Percentiles rank a stretch among this genome's conserved stretches.
Conservation (phyloP, 2,113 vertebrate genomes). For the Tringa solitaria region DNA sequence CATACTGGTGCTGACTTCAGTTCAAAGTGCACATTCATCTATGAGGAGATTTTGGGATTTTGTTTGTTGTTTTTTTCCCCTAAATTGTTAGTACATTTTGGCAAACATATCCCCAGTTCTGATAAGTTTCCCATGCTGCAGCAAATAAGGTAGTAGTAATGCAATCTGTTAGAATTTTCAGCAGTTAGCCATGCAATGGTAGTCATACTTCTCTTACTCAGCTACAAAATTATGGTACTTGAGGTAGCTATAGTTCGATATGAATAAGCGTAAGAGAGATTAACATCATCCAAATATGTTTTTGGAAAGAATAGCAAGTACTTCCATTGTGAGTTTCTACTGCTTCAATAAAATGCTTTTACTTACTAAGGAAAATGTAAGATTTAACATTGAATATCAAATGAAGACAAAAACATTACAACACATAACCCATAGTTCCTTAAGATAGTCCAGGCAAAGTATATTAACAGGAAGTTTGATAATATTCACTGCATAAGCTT, state of each 20-base stretch:
- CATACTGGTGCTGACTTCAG: background rate
- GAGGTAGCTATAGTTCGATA: background rate
- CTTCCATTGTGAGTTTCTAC: background rate
- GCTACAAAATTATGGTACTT: background rate
- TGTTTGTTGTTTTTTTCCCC: background rate
- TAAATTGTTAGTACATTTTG: background rate
- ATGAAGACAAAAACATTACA: background rate
- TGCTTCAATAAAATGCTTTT: background rate
- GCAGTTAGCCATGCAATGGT: background rate
- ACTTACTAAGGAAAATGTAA: background rate
- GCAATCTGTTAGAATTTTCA: background rate
- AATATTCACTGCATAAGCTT: background rate
- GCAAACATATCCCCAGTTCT: background rate
- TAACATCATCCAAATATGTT: background rate
- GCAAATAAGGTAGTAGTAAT: background rate
- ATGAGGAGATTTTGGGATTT: fast-evolving
- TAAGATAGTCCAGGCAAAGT: background rate
- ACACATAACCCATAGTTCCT: background rate
- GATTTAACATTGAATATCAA: background rate
- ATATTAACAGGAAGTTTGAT: background rate
- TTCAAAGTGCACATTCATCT: background rate
- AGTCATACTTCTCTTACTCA: conserved; percentile 5
- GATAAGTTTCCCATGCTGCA: background rate
- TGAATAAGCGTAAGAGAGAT: fast-evolving
- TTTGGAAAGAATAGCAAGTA: background rate